A percentile compares a stretch with the other conserved stretches of the same genome.
Conservation (phyloP, 2,888 invertebrate genomes). For the Cerceris ruficornis region DNA sequence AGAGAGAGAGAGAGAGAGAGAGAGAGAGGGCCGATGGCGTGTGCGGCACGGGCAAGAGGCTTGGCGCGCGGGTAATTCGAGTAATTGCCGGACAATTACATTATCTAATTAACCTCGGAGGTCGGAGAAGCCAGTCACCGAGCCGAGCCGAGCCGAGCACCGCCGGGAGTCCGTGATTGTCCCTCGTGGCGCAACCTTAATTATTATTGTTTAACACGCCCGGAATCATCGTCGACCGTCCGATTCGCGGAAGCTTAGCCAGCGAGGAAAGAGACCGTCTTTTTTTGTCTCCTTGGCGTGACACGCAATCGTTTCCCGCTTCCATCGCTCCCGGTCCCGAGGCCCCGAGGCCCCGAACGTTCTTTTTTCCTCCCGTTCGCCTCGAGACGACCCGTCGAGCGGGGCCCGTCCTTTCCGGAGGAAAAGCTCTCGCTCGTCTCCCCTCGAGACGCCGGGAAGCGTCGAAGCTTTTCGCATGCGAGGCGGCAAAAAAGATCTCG, state of each 20-base stretch:
- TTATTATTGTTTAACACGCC: slow-evolving; percentile 76
- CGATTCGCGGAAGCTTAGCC: slow-evolving; percentile 24
- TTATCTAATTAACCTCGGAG: slow-evolving; percentile 81
- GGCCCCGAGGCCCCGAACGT: background rate
- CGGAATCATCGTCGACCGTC: slow-evolving; percentile 34
- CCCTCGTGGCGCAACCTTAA: slow-evolving; percentile 77
- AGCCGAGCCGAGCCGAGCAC: slow-evolving; percentile 44
- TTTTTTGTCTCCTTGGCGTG: background rate
- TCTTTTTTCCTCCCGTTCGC: background rate
- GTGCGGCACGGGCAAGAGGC: slow-evolving; percentile 56
- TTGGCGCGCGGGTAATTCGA: slow-evolving; percentile 77
- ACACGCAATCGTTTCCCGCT: slow-evolving; percentile 16
- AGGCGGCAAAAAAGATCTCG: background rate
- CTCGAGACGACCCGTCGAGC: too few relatives aligned
- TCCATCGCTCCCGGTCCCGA: background rate
- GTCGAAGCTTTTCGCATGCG: background rate
- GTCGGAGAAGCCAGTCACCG: slow-evolving; percentile 70
- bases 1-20: slow-evolving; percentile 26
- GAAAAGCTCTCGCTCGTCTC: too few relatives aligned
- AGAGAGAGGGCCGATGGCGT: slow-evolving; percentile 29
- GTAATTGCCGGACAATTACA: slow-evolving; percentile 80
- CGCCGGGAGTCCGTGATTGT: slow-evolving; percentile 74
- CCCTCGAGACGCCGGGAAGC: too few relatives aligned
- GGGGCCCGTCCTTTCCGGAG: too few relatives aligned
- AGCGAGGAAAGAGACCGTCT: background rate